Percentiles rank a stretch among this genome's conserved stretches.
Evolutionary conservation across 2,113 vertebrate species (phyloP).

Genomic region (Cyrtonyx montezumae): DNA sequence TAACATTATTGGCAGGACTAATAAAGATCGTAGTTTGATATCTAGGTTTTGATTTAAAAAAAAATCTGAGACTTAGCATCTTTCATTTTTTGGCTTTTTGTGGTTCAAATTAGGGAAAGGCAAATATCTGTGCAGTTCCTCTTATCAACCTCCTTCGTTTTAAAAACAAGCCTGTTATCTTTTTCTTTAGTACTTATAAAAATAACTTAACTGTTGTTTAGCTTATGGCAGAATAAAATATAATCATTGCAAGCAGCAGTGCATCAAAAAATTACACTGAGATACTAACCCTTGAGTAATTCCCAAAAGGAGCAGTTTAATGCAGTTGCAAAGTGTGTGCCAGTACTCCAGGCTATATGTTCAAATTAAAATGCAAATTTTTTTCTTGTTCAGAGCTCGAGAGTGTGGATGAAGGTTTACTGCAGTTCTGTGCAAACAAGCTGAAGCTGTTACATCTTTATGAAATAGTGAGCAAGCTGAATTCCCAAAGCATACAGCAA

Average conservation of each 20-base stretch:
- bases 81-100: neutral
- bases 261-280: neutral
- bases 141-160: neutral
- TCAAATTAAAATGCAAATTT: neutral
- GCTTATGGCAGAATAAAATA: too few species aligned
- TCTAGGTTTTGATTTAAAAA: neutral
- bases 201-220: neutral
- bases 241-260: neutral
- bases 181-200: neutral
- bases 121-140: neutral
- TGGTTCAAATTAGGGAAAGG: neutral
- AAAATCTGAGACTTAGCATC: neutral
- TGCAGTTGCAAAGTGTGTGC: neutral
- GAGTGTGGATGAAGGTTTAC: constrained; percentile 86
- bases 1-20: neutral
- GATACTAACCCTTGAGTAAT: neutral
- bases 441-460: constrained; percentile 91
- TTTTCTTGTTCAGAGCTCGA: constrained; percentile 82
- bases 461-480: constrained; percentile 84
- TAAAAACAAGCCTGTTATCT: neutral
- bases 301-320: neutral
- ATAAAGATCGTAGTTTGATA: neutral
- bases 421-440: constrained; percentile 88
- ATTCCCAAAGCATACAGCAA: constrained; percentile 66
- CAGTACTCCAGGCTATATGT: neutral